Percentiles rank a stretch among this genome's conserved stretches.
These are phyloP conservation scores for Heterodera filipjevi DNA, from an alignment of 2,888 invertebrate genomes.

Conservation along the genomic window DNA sequence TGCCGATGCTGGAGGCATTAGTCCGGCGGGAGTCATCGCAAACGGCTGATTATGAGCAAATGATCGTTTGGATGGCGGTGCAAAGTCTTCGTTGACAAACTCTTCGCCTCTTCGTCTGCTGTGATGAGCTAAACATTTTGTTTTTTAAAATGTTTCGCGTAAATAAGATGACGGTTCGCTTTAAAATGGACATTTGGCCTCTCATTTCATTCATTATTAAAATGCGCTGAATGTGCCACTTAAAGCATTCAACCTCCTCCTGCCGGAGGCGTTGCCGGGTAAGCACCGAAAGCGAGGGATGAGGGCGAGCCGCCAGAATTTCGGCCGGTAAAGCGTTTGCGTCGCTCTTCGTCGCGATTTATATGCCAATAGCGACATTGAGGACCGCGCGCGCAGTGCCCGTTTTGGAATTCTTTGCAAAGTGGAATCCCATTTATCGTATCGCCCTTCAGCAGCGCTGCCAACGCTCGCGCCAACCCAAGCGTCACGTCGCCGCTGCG, in stretches of 20 bases:
- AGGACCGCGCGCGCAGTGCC: slow-evolving; percentile 56
- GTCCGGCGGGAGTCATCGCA: slow-evolving; percentile 13
- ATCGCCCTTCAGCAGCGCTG: slow-evolving; percentile 63
- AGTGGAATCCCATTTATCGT: slow-evolving; percentile 63
- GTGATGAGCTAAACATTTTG: background rate
- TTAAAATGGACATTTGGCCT: background rate
- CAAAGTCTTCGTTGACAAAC: background rate
- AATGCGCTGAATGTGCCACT: background rate
- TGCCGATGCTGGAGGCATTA: slow-evolving; percentile 4
- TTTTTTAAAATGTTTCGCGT: background rate
- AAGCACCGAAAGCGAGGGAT: slow-evolving; percentile 16
- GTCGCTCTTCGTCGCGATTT: slow-evolving; percentile 59
- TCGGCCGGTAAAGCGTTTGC: slow-evolving; percentile 22
- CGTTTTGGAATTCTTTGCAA: slow-evolving; percentile 64
- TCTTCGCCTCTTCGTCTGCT: slow-evolving; percentile 16
- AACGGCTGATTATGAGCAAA: background rate
- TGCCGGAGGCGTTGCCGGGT: slow-evolving; percentile 9
- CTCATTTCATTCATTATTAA: background rate
- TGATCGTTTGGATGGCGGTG: background rate
- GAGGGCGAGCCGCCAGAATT: slow-evolving; percentile 26
- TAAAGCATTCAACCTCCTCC: background rate
- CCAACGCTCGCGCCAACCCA: slow-evolving; percentile 38
- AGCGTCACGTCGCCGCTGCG: slow-evolving; percentile 76
- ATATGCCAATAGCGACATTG: slow-evolving; percentile 65
- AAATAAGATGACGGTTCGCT: background rate